A percentile compares a stretch with the other conserved stretches of the same genome.
Conservation (phyloP, 2,888 invertebrate genomes). For the Stratiomys singularior region DNA sequence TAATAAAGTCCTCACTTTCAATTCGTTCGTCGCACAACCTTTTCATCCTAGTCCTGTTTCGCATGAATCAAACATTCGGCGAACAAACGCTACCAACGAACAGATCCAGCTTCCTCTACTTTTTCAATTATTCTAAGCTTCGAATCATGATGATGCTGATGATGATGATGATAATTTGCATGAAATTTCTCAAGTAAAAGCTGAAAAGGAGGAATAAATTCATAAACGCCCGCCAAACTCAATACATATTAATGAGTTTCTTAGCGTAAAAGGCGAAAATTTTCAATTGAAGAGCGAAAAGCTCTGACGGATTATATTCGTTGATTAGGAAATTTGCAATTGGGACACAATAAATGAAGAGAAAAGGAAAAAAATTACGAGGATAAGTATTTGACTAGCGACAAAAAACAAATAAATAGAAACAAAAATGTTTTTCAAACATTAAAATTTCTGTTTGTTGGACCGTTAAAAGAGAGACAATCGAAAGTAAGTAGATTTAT, state of each 20-base stretch:
- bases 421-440: not conserved
- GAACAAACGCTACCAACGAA: not conserved
- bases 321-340: constrained; percentile 40
- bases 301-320: constrained; percentile 32
- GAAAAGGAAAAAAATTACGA: too few relatives aligned
- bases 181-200: constrained; percentile 35
- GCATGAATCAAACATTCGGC: too few relatives aligned
- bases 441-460: constrained; percentile 4
- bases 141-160: constrained; percentile 31
- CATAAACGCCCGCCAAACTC: constrained; percentile 31
- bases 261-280: constrained; percentile 32
- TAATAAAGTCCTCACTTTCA: not conserved
- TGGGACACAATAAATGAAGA: not conserved
- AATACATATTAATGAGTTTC: constrained; percentile 45
- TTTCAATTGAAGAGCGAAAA: constrained; percentile 16
- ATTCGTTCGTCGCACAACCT: too few relatives aligned
- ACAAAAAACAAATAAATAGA: not conserved
- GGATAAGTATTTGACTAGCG: not conserved
- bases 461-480: not conserved
- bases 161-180: constrained; percentile 43
- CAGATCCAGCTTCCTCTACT: not conserved
- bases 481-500: too few relatives aligned
- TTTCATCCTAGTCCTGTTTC: too few relatives aligned
- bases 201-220: constrained; percentile 31
- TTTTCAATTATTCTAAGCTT: constrained; percentile 43